Percentiles rank a stretch among this genome's conserved stretches.
These are phyloP conservation scores for Pecten maximus DNA, from an alignment of 2,888 invertebrate species.

Conservation along the genomic window DNA sequence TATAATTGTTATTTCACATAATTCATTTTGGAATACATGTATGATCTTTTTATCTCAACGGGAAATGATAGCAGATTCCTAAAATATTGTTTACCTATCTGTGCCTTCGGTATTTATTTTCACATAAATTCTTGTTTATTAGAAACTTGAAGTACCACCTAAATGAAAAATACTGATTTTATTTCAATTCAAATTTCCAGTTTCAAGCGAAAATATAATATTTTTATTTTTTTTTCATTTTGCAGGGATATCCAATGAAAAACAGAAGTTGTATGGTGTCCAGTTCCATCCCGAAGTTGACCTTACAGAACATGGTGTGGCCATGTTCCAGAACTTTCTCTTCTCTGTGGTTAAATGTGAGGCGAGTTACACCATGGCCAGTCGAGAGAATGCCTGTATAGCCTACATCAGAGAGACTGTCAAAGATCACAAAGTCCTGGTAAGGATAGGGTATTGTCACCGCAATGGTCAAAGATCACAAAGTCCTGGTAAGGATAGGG, in stretches of 20 bases:
- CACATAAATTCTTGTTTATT: no score
- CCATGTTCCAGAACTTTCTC: conserved; percentile 96
- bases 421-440: conserved; percentile 95
- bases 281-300: conserved; percentile 99
- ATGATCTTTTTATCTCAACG: no score
- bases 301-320: conserved; percentile 93
- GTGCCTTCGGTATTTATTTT: no score
- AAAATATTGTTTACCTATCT: no score
- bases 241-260: conserved; percentile 94
- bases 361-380: conserved; percentile 93
- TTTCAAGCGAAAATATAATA: no score
- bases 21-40: no score
- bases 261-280: conserved; percentile 90
- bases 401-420: conserved; percentile 95
- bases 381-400: conserved; percentile 94
- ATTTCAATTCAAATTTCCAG: no score
- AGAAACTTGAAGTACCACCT: no score
- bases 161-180: no score
- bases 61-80: no score
- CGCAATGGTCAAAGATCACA: conserved; percentile 87
- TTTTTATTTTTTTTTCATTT: neutral
- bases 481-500: conserved; percentile 92
- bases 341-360: conserved; percentile 94
- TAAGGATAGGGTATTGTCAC: conserved; percentile 81
- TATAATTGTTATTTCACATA: no score